Conservation (phyloP, 1,140 invertebrate genomes). For the Penaeus chinensis region DNA sequence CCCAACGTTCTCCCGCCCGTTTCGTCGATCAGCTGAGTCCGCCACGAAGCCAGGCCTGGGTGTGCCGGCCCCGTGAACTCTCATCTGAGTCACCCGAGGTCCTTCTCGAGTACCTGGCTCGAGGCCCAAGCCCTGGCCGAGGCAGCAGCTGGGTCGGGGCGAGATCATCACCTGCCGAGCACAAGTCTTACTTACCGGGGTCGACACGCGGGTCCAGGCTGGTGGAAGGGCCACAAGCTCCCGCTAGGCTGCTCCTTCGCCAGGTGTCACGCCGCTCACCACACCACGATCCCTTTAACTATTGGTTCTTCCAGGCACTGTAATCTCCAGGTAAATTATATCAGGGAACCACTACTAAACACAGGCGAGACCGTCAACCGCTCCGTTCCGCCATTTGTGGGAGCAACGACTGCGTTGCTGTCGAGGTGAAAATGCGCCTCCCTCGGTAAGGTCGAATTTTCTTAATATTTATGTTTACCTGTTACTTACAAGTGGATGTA, state of each 20-base stretch:
- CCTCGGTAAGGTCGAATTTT: constrained; percentile 16
- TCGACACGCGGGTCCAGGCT: constrained; percentile 34
- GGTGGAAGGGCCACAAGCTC: constrained; percentile 13
- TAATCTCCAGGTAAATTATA: constrained; percentile 18
- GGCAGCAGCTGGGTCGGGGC: neutral
- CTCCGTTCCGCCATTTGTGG: constrained; percentile 54
- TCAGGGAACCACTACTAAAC: constrained; percentile 39
- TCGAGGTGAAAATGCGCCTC: constrained; percentile 40
- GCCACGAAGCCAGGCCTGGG: constrained; percentile 23
- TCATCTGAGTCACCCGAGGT: neutral
- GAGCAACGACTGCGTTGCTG: constrained; percentile 41
- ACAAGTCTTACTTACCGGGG: constrained; percentile 37
- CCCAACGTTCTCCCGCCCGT: constrained; percentile 22
- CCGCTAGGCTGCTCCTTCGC: neutral
- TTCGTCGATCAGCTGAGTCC: constrained; percentile 47
- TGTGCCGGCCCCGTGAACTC: constrained; percentile 16
- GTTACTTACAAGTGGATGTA: neutral
- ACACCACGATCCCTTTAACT: constrained; percentile 37
- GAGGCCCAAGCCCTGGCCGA: neutral
- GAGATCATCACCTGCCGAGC: too few relatives aligned
- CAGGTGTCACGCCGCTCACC: constrained; percentile 29
- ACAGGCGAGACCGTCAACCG: constrained; percentile 42
- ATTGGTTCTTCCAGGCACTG: constrained; percentile 34
- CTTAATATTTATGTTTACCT: too few relatives aligned
- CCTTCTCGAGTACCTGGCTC: neutral